phyloP scores from a whole-genome alignment of 2,113 vertebrate genomes.

The Scatophagus argus region DNA sequence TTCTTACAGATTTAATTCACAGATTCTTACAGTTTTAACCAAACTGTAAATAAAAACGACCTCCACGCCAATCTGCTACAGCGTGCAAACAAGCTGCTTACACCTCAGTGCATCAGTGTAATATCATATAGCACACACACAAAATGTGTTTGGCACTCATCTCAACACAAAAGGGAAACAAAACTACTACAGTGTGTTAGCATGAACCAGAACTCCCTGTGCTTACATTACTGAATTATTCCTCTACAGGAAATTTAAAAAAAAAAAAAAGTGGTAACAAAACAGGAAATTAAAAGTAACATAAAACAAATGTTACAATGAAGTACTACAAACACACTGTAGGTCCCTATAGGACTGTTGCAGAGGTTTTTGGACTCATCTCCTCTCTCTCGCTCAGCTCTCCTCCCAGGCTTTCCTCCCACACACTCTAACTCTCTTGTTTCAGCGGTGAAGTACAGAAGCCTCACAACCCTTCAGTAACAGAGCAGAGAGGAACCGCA shows the following conservation, averaged over 20 bases:
- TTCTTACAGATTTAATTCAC: background rate
- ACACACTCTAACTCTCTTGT: slow-evolving; percentile 65
- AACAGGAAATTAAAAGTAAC: slow-evolving; percentile 22
- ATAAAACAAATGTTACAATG: slow-evolving; percentile 10
- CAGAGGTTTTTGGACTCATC: slow-evolving; percentile 66
- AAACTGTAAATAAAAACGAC: background rate
- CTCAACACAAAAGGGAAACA: too few relatives aligned
- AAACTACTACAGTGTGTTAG: too few relatives aligned
- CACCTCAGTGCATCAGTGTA: background rate
- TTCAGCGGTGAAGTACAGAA: slow-evolving; percentile 61
- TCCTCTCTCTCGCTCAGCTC: slow-evolving; percentile 41
- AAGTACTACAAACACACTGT: slow-evolving; percentile 6
- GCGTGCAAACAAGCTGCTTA: background rate
- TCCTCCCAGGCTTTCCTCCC: slow-evolving; percentile 67
- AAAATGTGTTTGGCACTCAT: too few relatives aligned
- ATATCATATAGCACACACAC: too few relatives aligned
- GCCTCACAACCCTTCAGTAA: slow-evolving; percentile 35
- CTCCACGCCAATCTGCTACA: background rate
- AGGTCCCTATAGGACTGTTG: slow-evolving; percentile 34
- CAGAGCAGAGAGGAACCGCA: slow-evolving; percentile 9
- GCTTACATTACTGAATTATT: too few relatives aligned
- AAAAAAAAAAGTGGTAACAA: background rate
- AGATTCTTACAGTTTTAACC: background rate
- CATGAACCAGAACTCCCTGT: too few relatives aligned
- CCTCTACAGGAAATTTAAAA: background rate